Evolutionary conservation across 2,797 vertebrate genomes (phyloP).

Genomic region (Percopsis omiscomaycus): DNA sequence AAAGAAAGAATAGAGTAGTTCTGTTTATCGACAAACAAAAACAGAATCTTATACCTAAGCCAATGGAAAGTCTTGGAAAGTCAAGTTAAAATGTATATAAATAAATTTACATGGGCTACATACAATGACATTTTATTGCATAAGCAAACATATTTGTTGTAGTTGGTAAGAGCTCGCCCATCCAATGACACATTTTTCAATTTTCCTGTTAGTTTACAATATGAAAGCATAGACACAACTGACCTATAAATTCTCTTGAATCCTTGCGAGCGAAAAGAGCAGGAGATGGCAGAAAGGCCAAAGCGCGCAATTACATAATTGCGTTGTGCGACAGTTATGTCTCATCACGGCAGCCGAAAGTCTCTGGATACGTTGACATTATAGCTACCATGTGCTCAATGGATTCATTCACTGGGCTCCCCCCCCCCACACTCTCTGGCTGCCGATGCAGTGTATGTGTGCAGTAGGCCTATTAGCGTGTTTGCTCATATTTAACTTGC

Average conservation of each 20-base stretch:
- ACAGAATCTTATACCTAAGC: no score
- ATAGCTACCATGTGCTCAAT: conserved; percentile 47
- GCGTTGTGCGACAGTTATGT: conserved; percentile 31
- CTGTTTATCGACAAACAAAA: no score
- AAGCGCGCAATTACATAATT: not conserved
- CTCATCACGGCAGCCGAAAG: conserved; percentile 27
- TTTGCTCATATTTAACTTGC: conserved; percentile 77
- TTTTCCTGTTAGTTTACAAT: no score
- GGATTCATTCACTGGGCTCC: conserved; percentile 54
- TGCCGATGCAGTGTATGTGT: conserved; percentile 32
- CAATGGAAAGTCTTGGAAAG: no score
- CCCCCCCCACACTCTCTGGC: conserved; percentile 10
- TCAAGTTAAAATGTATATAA: no score
- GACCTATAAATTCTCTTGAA: not conserved
- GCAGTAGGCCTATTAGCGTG: conserved; percentile 23
- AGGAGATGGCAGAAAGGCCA: not conserved
- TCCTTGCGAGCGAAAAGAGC: not conserved
- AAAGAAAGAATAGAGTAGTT: no score
- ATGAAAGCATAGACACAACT: no score
- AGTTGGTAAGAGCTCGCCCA: no score
- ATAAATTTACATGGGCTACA: no score
- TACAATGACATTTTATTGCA: no score
- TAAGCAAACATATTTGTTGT: no score
- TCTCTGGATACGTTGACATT: conserved; percentile 32
- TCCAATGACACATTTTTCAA: no score